Conservation (phyloP, 2,888 invertebrate species). For the Branchellion lobata region DNA sequence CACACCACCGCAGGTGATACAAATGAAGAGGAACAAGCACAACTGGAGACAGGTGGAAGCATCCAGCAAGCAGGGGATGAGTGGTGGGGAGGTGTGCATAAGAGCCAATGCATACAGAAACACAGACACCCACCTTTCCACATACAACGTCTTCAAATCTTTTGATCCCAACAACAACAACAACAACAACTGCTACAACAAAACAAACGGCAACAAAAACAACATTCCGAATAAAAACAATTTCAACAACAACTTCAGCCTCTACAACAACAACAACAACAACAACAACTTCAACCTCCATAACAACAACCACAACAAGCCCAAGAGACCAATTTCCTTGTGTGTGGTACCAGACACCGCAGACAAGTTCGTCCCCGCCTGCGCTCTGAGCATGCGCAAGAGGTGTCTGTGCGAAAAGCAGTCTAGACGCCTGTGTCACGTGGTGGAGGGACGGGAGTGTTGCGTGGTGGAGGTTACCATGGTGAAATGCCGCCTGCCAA, state of each 20-base stretch:
- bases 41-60: not conserved
- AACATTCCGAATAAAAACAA: not conserved
- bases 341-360: constrained; percentile 15
- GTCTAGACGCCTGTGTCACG: constrained; percentile 19
- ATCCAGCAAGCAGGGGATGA: not conserved
- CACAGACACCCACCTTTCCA: not conserved
- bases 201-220: not conserved
- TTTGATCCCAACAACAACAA: not conserved
- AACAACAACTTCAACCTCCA: not conserved
- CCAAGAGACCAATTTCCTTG: constrained; percentile 5
- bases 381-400: not conserved
- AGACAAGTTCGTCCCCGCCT: constrained; percentile 32
- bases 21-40: constrained; percentile 3
- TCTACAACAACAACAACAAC: not conserved
- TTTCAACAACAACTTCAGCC: not conserved
- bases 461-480: constrained; percentile 30
- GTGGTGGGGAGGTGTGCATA: not conserved
- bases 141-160: not conserved
- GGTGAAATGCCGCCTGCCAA: not conserved
- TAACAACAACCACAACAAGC: not conserved
- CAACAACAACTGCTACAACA: not conserved
- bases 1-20: not conserved
- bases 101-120: too few relatives aligned
- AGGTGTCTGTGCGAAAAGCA: constrained; percentile 34
- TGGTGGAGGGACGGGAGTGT: constrained; percentile 28